These are phyloP conservation scores for Syndactyla subalaris DNA, from an alignment of 2,797 vertebrate genomes.

Conservation along the genomic window DNA sequence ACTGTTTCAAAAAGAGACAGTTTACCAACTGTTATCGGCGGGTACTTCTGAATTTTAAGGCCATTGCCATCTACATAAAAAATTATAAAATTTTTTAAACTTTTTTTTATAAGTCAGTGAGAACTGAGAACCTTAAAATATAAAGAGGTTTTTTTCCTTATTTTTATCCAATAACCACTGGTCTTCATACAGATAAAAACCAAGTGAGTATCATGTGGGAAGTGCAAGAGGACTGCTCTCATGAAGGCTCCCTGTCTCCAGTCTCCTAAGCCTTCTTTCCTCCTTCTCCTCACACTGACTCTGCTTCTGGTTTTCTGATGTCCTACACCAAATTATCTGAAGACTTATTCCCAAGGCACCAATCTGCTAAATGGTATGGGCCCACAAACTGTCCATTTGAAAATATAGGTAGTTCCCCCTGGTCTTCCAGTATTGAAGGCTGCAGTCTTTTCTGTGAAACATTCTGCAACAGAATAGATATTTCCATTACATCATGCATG, in stretches of 20 bases:
- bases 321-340: background rate
- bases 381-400: background rate
- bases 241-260: background rate
- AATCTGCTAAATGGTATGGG: background rate
- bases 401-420: background rate
- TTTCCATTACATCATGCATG: constrained; percentile 51
- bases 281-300: background rate
- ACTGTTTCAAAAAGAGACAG: constrained; percentile 33
- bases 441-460: background rate
- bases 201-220: background rate
- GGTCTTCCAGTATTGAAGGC: background rate
- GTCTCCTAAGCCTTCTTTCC: background rate
- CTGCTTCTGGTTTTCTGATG: background rate
- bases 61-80: background rate
- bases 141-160: accelerated
- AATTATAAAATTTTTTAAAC: background rate
- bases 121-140: background rate
- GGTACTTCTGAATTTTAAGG: background rate
- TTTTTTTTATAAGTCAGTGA: background rate
- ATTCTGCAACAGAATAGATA: background rate
- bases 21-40: background rate
- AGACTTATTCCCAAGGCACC: background rate
- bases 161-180: background rate
- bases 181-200: background rate
- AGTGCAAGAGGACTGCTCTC: background rate